phyloP scores from a whole-genome alignment of 2,113 vertebrate species.

The Syrrhaptes paradoxus region DNA sequence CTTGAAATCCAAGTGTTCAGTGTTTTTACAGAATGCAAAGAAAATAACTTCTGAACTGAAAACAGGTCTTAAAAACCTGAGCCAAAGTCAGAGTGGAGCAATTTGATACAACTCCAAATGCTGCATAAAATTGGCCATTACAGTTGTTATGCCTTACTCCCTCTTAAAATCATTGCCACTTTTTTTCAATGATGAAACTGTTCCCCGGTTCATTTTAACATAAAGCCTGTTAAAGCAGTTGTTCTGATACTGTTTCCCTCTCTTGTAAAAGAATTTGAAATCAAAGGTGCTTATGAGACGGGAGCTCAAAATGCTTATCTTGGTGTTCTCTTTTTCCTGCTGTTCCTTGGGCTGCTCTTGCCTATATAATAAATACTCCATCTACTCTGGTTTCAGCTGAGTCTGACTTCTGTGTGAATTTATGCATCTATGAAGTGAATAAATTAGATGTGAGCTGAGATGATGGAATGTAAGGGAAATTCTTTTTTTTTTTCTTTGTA shows the following conservation, averaged over 20 bases:
- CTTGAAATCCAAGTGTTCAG: neutral
- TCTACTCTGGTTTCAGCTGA: conserved; percentile 57
- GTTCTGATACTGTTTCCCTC: neutral
- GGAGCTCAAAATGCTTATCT: neutral
- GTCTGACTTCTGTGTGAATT: conserved; percentile 55
- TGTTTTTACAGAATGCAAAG: neutral
- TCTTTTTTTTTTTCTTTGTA: conserved; percentile 11
- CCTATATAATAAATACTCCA: conserved; percentile 41
- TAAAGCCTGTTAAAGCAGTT: neutral
- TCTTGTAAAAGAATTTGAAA: neutral
- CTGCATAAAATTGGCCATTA: neutral
- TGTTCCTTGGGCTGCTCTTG: conserved; percentile 25
- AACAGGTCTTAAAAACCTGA: neutral
- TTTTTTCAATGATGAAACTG: neutral
- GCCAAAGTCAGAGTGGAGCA: neutral
- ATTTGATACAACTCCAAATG: neutral
- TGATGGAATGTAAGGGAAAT: conserved; percentile 16
- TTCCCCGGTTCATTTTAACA: neutral
- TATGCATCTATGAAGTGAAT: conserved; percentile 50
- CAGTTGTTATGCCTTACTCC: neutral
- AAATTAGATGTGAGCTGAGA: conserved; percentile 46
- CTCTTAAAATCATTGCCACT: neutral
- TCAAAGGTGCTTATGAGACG: neutral
- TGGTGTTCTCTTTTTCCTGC: neutral
- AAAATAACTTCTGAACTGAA: neutral